Base-by-base conservation (phyloP, 1,140 invertebrate genomes). In the Drosophila pandora region DNA sequence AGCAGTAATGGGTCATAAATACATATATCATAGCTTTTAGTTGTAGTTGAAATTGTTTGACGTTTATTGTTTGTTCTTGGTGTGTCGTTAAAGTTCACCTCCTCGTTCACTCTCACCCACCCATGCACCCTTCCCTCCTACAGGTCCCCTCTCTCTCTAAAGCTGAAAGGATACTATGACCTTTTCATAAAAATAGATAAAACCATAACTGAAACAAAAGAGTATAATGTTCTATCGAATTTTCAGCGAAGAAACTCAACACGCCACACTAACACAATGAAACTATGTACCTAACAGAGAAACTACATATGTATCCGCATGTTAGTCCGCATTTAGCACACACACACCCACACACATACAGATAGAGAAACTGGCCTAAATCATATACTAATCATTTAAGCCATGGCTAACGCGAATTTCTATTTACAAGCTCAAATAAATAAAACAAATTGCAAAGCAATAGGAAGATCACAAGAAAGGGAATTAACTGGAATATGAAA, bases 221-320 rank as follows among this genome's bases (percentile, higher is more conserved):
- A 63, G 30, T 41, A 50, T 52, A 28, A 25, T 53, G 25, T 10
- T 52, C 25, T 50, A 78, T 62, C 79, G 83, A 87, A 76, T 87
- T 87, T 88, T 41, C 54, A 62, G 52, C 32, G 53, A 48, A 69
- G 52, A 48, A 48, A 48, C 48, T 60, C 54, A 28, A 74, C 64
- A 72, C 52, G 61, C 74, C 63, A 70, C 77, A 80, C 77, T 70
- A 47, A 85, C 82, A 87, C 82, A 63, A 73, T 83, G 83, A 83
- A 88, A 88, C 83, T 88, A 88, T 88, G 83, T 88, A 88, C 83
- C 83, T 88, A 83, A 88, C 72, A 83, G 63, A 88, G 76, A 72
- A 83, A 79, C 73, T 77, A 85, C 81, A 85, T 87, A 78, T 77
- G 67, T 49, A 74, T 21, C 73, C 60, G 74, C 21, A 47, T 10